Evolutionary conservation across 2,113 vertebrate species (phyloP).

Genomic region (Lethenteron reissneri): DNA sequence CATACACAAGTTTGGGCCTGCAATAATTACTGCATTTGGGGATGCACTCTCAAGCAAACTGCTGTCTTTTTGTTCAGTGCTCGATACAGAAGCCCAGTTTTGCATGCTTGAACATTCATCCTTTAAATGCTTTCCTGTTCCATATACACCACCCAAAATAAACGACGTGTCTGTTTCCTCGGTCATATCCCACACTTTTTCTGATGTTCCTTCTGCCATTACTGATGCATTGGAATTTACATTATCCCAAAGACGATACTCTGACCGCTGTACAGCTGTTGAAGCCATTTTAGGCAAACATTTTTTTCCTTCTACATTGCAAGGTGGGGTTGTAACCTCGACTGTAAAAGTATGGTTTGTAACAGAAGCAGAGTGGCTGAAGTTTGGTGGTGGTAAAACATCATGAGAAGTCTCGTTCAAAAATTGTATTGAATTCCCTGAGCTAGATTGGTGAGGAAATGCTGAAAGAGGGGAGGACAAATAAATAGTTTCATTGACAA

Average conservation of each 20-base stretch:
- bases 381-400: background rate
- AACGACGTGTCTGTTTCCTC: slow-evolving; percentile 65
- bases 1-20: background rate
- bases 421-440: background rate
- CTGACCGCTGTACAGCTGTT: slow-evolving; percentile 63
- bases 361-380: too few species aligned
- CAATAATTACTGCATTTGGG: background rate
- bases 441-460: background rate
- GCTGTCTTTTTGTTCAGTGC: background rate
- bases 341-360: background rate
- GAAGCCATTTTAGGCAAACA: background rate
- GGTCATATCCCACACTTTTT: slow-evolving; percentile 48
- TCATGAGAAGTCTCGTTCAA: background rate
- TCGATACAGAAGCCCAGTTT: background rate
- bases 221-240: slow-evolving; percentile 25
- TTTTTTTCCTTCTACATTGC: background rate
- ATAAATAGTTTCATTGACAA: background rate
- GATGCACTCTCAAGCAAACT: too few species aligned
- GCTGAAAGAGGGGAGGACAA: background rate
- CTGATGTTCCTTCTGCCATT: slow-evolving; percentile 40
- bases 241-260: slow-evolving; percentile 88
- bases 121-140: slow-evolving; percentile 54
- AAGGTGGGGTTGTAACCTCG: background rate
- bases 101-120: background rate
- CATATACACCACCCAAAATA: slow-evolving; percentile 88